These are phyloP conservation scores for Anser brachyrhynchus DNA, from an alignment of 2,113 vertebrate species.

Conservation along the genomic window DNA sequence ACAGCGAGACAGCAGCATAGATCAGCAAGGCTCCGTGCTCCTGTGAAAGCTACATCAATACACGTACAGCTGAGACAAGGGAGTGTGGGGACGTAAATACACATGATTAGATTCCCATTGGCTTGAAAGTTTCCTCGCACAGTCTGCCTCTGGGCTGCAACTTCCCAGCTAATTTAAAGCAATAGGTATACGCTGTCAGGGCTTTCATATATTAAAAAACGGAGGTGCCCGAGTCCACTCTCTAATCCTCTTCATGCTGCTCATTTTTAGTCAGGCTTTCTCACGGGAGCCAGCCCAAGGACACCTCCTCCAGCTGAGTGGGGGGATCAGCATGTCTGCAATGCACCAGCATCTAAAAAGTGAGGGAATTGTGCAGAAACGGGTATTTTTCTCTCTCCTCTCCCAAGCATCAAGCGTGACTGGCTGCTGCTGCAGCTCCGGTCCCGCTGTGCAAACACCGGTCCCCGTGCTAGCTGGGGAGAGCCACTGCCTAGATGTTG, in stretches of 20 bases:
- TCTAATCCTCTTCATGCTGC: neutral
- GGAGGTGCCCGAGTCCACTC: neutral
- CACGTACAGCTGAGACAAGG: neutral
- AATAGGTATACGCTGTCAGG: neutral
- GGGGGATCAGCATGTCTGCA: neutral
- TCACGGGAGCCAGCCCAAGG: neutral
- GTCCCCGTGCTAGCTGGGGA: neutral
- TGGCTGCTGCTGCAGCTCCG: neutral
- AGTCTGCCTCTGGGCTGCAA: neutral
- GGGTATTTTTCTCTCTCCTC: neutral
- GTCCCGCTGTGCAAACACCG: neutral
- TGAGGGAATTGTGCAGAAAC: neutral
- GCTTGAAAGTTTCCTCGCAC: neutral
- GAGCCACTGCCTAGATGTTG: neutral
- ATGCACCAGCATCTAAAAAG: neutral
- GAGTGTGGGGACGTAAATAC: neutral
- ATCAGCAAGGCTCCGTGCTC: neutral
- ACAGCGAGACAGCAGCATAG: neutral
- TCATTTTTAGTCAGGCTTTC: constrained; percentile 36
- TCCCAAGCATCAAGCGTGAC: neutral
- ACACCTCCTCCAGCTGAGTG: neutral
- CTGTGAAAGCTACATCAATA: neutral
- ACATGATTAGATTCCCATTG: constrained; percentile 14
- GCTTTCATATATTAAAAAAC: constrained; percentile 16
- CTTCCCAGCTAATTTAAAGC: neutral